phyloP scores from a whole-genome alignment of 2,888 invertebrate species.

The Noctua fimbriata region DNA sequence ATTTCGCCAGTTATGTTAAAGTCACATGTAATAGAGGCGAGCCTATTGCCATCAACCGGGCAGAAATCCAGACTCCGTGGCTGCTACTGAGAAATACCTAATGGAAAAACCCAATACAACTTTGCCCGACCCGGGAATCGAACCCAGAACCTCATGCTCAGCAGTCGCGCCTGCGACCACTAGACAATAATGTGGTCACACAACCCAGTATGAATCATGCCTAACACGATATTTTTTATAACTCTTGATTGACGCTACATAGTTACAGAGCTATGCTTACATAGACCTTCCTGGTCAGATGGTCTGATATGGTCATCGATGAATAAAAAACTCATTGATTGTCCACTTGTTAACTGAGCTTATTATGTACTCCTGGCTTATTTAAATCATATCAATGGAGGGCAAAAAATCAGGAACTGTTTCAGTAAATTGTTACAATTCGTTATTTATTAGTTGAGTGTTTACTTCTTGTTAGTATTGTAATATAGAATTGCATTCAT shows the following conservation, averaged over 20 bases:
- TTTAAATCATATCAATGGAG: constrained; percentile 48
- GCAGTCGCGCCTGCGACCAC: no score
- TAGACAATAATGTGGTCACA: background rate
- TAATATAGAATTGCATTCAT: background rate
- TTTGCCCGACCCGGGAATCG: no score
- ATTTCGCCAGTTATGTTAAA: no score
- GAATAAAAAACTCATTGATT: constrained; percentile 61
- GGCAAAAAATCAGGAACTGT: constrained; percentile 59
- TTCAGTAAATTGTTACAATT: constrained; percentile 19
- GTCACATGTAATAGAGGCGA: no score
- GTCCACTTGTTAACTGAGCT: constrained; percentile 49
- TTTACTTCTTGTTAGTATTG: background rate
- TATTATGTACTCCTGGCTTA: constrained; percentile 54
- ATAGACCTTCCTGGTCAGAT: constrained; percentile 61
- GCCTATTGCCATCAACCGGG: no score
- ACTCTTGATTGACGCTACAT: constrained; percentile 43
- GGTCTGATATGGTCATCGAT: constrained; percentile 58
- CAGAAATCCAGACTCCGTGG: no score
- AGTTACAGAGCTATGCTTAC: constrained; percentile 46
- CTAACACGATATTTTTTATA: constrained; percentile 25
- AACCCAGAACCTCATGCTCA: no score
- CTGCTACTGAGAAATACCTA: no score
- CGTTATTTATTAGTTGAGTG: constrained; percentile 29
- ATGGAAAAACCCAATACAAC: no score
- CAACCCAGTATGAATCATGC: constrained; percentile 26